Percentiles rank a stretch among this genome's conserved stretches.
Conservation (phyloP, 2,888 invertebrate genomes). For the Lobophora halterata region DNA sequence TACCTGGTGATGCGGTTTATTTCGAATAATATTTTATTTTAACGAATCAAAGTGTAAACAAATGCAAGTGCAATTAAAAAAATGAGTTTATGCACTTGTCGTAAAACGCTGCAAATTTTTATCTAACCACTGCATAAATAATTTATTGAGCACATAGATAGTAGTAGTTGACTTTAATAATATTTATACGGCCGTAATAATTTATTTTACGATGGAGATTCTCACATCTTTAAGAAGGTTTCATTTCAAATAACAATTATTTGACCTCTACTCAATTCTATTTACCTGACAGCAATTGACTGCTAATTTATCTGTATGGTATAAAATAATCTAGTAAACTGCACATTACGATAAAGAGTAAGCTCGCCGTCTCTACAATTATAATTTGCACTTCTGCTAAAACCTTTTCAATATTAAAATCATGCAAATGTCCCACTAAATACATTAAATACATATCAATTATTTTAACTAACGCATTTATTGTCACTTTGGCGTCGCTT, state of each 20-base stretch:
- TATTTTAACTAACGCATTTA: conserved; percentile 48
- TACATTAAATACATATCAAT: conserved; percentile 44
- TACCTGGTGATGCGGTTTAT: conserved; percentile 26
- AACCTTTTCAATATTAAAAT: conserved; percentile 47
- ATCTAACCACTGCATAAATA: no score
- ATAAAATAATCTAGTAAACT: conserved; percentile 13
- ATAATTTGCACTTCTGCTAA: conserved; percentile 48
- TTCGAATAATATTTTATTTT: conserved; percentile 8
- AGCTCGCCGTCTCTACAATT: conserved; percentile 33
- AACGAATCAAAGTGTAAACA: no score
- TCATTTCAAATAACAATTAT: no score
- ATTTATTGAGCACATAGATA: no score
- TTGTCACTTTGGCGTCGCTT: conserved; percentile 33
- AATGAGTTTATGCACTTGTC: no score
- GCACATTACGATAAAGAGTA: conserved; percentile 21
- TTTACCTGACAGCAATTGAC: conserved; percentile 13
- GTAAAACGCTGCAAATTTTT: no score
- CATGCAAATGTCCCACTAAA: conserved; percentile 39
- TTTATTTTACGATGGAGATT: no score
- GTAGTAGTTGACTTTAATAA: no score
- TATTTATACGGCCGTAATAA: no score
- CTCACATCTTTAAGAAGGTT: no score
- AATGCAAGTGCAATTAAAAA: no score
- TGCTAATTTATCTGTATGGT: conserved; percentile 15
- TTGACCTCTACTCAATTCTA: no score